A percentile compares a stretch with the other conserved stretches of the same genome.
phyloP scores from a whole-genome alignment of 2,113 vertebrate genomes.

The Istiophorus platypterus region DNA sequence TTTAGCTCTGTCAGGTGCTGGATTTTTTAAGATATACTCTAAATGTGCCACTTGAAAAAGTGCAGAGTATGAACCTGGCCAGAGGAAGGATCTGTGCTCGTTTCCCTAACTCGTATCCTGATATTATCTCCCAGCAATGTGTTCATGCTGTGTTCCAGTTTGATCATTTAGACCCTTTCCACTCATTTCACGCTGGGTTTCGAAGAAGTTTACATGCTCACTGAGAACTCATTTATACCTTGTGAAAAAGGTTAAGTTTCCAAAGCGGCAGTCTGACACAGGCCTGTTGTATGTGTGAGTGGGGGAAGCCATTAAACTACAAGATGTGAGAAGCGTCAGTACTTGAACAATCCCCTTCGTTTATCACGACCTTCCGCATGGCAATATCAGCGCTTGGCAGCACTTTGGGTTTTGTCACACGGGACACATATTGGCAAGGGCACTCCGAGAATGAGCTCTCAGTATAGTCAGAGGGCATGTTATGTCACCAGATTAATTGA shows the following conservation, averaged over 20 bases:
- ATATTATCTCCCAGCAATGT: constrained; percentile 30
- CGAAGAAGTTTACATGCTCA: constrained; percentile 11
- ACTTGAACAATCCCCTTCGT: constrained; percentile 26
- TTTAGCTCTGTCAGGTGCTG: constrained; percentile 6
- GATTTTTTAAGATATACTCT: constrained; percentile 4
- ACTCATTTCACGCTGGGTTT: constrained; percentile 3
- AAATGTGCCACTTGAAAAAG: constrained; percentile 1
- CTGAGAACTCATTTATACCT: constrained; percentile 8
- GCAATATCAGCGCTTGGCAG: constrained; percentile 64
- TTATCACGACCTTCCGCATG: constrained; percentile 49
- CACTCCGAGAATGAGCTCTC: constrained; percentile 34
- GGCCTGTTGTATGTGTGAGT: constrained; percentile 4
- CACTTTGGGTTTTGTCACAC: constrained; percentile 34
- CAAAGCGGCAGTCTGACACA: constrained; percentile 1
- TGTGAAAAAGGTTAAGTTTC: constrained; percentile 34
- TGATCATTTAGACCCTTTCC: constrained; percentile 7
- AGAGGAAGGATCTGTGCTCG: neutral
- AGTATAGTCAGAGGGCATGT: constrained; percentile 50
- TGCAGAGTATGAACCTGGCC: neutral
- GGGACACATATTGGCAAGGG: constrained; percentile 51
- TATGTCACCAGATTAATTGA: constrained; percentile 63
- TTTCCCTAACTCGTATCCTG: constrained; percentile 4
- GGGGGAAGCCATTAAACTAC: neutral
- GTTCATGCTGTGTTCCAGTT: constrained; percentile 23
- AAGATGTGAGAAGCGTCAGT: constrained; percentile 34